Base-by-base conservation (phyloP, 2,113 vertebrate genomes). In the Tetrao urogallus region DNA sequence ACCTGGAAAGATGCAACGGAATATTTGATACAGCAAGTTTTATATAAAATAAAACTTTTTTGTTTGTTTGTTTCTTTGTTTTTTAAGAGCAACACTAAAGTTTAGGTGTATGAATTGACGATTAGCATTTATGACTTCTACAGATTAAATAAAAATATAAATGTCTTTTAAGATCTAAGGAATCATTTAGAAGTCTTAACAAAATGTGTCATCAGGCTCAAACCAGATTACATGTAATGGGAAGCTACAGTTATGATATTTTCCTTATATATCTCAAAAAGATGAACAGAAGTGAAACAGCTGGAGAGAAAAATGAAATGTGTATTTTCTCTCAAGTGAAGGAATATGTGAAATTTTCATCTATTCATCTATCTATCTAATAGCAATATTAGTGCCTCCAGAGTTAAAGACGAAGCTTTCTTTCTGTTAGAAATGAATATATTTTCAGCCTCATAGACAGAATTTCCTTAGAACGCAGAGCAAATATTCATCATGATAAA, bases 81-180 rank as follows among this genome's bases (percentile, higher is more conserved):
- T 81, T 83, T 88, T 7, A 69, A 38, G 8, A 56, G 27, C 36
- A 34, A 69, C 19, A 36, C n/a, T 90, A 48, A 85, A 79, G 74
- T 58, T 60, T 69, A 75, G 64, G 25, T 76, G 16, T 63, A 56
- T 28, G 4, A 92, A 63, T 63, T 95, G 96, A 96, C 1, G 63
- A 82, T 84, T 89, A 92, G 4, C 43, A 42, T 89, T 94, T 95
- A 79, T 95, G 94, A 95, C 95, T 95, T 91, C 58, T 52, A 82
- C 50, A 89, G 86, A 87, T 94, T 96, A 92, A 96, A 94, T 38
- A 92, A 92, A 96, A 95, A 94, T 95, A 87, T 80, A 92, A 92
- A 89, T 93, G 92, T 91, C 91, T 72, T 79, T 66, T 92, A 56
- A 94, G 75, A 96, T 96, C 58, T 89, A 85, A 94, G 64, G 54